These are phyloP conservation scores for Euthynnus affinis DNA, from an alignment of 2,797 vertebrate species.

Conservation along the genomic window DNA sequence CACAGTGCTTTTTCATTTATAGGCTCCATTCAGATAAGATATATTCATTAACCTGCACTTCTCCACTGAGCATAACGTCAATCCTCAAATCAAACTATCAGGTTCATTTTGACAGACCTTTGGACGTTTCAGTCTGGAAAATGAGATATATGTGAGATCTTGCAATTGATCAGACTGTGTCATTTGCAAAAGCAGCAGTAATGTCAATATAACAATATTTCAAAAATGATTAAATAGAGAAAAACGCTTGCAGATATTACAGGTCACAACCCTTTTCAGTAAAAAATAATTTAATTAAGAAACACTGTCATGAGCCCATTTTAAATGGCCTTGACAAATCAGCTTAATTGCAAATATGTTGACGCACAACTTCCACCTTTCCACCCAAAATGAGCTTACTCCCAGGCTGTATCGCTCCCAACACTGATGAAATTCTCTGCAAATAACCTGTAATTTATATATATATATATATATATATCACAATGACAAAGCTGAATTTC, in stretches of 20 bases:
- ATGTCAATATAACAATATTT: not conserved
- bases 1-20: constrained; percentile 12
- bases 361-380: not conserved
- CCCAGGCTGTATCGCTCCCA: not conserved
- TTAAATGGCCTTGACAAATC: not conserved
- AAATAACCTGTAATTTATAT: constrained; percentile 4
- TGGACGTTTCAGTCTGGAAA: constrained; percentile 20
- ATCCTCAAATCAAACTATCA: not conserved
- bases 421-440: not conserved
- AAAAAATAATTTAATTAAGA: constrained; percentile 15
- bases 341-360: not conserved
- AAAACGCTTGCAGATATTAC: not conserved
- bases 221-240: not conserved
- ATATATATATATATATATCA: not conserved
- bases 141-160: not conserved
- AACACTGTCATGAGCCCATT: not conserved
- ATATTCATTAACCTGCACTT: not conserved
- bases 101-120: constrained; percentile 14
- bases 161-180: not conserved
- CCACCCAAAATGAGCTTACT: not conserved
- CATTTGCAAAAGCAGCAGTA: not conserved
- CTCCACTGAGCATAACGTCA: not conserved
- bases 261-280: not conserved
- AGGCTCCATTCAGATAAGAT: not conserved
- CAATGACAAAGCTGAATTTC: too few relatives aligned